Conservation (phyloP, 2,113 vertebrate species). For the Sminthopsis crassicaudata region DNA sequence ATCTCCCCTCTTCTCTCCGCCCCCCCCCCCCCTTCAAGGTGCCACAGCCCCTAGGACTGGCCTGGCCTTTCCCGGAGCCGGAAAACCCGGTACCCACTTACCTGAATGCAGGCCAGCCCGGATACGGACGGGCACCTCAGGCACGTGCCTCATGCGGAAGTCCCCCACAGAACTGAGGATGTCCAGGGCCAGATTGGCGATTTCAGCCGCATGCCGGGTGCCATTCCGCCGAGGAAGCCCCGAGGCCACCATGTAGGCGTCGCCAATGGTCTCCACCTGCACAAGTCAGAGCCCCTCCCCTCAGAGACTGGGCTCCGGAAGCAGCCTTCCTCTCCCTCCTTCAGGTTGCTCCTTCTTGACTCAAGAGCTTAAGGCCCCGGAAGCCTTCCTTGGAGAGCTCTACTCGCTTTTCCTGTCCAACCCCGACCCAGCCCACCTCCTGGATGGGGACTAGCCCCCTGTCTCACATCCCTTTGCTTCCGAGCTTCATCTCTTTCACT, state of each 20-base stretch:
- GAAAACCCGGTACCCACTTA: conserved; percentile 22
- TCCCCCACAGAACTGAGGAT: conserved; percentile 92
- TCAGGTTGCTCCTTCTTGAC: not conserved
- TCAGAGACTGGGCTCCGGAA: not conserved
- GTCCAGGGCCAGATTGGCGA: conserved; percentile 93
- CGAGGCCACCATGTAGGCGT: conserved; percentile 80
- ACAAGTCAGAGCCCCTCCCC: not conserved
- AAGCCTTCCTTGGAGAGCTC: not conserved
- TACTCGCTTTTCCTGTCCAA: not conserved
- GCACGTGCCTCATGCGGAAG: conserved; percentile 93
- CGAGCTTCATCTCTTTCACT: not conserved
- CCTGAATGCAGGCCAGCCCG: conserved; percentile 94
- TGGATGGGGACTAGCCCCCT: not conserved
- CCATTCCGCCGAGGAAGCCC: conserved; percentile 91
- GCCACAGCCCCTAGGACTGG: not conserved
- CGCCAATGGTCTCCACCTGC: conserved; percentile 95
- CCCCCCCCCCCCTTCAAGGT: not conserved
- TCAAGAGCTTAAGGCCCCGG: not conserved
- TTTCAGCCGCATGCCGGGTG: conserved; percentile 90
- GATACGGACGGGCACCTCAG: conserved; percentile 89
- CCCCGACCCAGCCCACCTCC: not conserved
- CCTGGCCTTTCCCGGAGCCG: accelerated
- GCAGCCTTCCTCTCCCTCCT: not conserved
- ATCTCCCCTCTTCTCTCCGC: not conserved
- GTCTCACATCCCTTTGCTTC: not conserved